Evolutionary conservation across 1,140 invertebrate species (phyloP), one percentile per base, ranked within the genome.

Genomic region (Cylas formicarius): DNA sequence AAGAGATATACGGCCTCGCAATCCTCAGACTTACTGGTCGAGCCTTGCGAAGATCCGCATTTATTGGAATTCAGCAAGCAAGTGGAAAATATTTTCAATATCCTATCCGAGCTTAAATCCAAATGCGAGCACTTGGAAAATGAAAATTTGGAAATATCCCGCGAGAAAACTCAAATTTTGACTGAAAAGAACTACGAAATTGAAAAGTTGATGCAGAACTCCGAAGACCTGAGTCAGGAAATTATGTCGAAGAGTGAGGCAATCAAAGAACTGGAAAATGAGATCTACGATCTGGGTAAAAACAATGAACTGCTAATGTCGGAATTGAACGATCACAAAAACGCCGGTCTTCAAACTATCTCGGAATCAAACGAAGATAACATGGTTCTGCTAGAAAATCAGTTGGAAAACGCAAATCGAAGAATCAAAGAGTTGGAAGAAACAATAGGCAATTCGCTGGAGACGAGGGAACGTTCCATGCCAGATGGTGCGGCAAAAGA

Each of bases 351-450:
- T 35, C 74, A 80, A 56, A 77, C 78, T 7, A 81, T 81, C 35
- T 73, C 75, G 29, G 77, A 81, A 63, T 72, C 75, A 2, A 77
- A 79, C 55, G 78, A 81, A 66, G 76, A 80, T 47, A 78, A 74
- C 51, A 59, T 78, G 23, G 60, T 71, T 0, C 69, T 73, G 46
- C 58, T 80, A 50, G 77, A 81, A 61, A 65, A 66, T 1, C 75
- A 78, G 62, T 53, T 80, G 29, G 77, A 77, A 32, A 55, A 52
- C 32, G 51, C 58, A 10, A 58, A 58, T 33, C 53, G 53, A 47
- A 48, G 52, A 43, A 64, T 63, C 28, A 44, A 53, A 38, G 57
- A 65, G 24, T 28, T 66, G 8, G 60, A 66, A 50, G 36, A 45
- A 16, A 52, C 55, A 10, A 48, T 53, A 17, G 50, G 50, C 17